A percentile compares a stretch with the other conserved stretches of the same genome.
phyloP scores from a whole-genome alignment of 2,113 vertebrate genomes.

The Chrysemys picta region DNA sequence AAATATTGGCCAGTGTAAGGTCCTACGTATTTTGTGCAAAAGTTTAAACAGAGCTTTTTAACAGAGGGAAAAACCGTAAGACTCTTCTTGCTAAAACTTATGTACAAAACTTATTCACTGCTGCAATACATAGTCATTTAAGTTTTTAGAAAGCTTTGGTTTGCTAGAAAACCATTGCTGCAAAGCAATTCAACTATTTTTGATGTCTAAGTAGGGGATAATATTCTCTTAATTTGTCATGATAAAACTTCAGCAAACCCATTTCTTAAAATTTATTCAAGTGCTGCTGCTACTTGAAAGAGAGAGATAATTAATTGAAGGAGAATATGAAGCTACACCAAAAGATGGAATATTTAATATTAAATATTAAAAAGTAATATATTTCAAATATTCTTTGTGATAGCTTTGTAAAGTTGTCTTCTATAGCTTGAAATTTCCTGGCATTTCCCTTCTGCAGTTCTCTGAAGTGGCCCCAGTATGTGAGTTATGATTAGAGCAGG shows the following conservation, averaged over 20 bases:
- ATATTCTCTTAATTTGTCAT: not conserved
- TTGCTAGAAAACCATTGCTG: conserved; percentile 5
- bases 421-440: not conserved
- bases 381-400: not conserved
- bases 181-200: not conserved
- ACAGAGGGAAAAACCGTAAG: not conserved
- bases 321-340: not conserved
- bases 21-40: not conserved
- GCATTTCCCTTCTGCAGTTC: not conserved
- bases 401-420: not conserved
- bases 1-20: not conserved
- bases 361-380: not conserved
- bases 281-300: not conserved
- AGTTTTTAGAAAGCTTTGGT: not conserved
- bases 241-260: not conserved
- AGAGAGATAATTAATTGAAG: not conserved
- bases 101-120: not conserved
- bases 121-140: not conserved
- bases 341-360: not conserved
- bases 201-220: not conserved
- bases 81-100: not conserved
- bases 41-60: not conserved
- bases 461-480: not conserved
- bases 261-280: not conserved
- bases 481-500: not conserved